Percentiles rank a stretch among this genome's conserved stretches.
Evolutionary conservation across 2,113 vertebrate species (phyloP).

Genomic region (Ameiurus melas): DNA sequence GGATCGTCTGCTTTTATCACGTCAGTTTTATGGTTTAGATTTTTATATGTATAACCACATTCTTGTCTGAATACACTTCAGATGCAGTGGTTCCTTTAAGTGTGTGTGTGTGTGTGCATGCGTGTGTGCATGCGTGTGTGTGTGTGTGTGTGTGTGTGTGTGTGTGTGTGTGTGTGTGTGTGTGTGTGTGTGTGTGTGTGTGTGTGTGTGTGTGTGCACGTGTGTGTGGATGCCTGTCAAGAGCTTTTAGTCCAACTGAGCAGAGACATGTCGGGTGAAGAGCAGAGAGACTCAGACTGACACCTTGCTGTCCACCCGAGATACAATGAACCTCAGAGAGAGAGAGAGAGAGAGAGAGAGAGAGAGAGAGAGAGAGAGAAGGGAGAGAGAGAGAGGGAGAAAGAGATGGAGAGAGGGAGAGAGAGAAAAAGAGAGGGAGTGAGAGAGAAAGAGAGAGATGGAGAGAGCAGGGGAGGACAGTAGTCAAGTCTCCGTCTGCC

Average conservation of each 20-base stretch:
- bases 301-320: conserved; percentile 33
- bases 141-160: conserved; percentile 1
- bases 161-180: not conserved
- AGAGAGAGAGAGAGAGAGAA: no score
- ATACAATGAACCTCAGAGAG: conserved; percentile 20
- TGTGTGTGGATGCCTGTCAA: conserved; percentile 20
- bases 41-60: no score
- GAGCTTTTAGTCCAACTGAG: conserved; percentile 21
- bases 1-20: not conserved
- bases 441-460: not conserved
- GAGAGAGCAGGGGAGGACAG: not conserved
- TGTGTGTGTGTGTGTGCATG: not conserved
- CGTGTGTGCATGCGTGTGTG: no score
- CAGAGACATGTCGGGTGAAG: conserved; percentile 16
- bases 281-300: conserved; percentile 45
- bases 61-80: not conserved
- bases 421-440: not conserved
- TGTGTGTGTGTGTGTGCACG: not conserved
- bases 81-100: not conserved
- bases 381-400: not conserved
- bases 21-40: not conserved
- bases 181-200: not conserved
- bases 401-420: no score
- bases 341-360: not conserved
- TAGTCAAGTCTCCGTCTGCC: conserved; percentile 11